These are phyloP conservation scores for Spilogale gracilis DNA, from an alignment of 2,113 vertebrate species.

Conservation along the genomic window DNA sequence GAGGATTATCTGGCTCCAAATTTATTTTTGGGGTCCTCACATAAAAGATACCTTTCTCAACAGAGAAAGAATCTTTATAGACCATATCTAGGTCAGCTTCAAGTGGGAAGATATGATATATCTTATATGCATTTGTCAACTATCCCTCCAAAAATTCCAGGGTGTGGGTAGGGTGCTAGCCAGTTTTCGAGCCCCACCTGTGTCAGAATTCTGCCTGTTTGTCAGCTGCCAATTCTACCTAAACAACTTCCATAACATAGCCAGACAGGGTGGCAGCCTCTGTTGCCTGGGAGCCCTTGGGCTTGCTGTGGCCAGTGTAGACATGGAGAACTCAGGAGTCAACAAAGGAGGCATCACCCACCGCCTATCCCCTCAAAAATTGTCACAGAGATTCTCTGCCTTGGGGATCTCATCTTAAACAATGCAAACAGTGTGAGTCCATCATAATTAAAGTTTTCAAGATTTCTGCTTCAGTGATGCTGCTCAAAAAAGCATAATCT, in stretches of 20 bases:
- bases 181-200: neutral
- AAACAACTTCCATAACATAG: conserved; percentile 20
- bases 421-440: conserved; percentile 54
- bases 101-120: neutral
- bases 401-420: conserved; percentile 63
- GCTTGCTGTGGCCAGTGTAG: conserved; percentile 67
- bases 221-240: neutral
- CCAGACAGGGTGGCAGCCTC: conserved; percentile 44
- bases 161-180: neutral
- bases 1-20: neutral
- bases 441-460: conserved; percentile 63
- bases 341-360: conserved; percentile 10
- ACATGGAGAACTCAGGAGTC: conserved; percentile 25
- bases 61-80: neutral
- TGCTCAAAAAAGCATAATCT: conserved; percentile 78
- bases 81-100: neutral
- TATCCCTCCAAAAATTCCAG: neutral
- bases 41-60: neutral
- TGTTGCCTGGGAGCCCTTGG: neutral
- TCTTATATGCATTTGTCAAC: fast-evolving
- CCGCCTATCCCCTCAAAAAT: neutral
- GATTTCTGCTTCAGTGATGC: conserved; percentile 82
- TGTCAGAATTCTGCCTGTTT: neutral
- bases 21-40: neutral
- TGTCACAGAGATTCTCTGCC: conserved; percentile 68